Conservation (phyloP, 2,113 vertebrate genomes). For the Desmodus rotundus region DNA sequence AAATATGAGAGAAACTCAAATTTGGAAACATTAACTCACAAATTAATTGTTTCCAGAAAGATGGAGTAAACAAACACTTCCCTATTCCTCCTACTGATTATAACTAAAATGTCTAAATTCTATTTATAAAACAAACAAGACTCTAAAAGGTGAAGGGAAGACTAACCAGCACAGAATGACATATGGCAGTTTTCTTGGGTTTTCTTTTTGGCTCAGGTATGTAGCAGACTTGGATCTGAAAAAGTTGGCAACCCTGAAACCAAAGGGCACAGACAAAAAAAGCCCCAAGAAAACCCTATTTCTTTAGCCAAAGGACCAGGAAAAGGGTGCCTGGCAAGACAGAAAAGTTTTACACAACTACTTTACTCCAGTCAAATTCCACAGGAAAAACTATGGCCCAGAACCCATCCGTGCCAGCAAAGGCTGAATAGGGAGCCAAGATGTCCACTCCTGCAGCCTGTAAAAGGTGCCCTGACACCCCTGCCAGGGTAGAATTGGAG, state of each 20-base stretch:
- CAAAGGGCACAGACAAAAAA: not conserved
- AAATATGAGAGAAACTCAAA: not conserved
- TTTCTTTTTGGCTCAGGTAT: not conserved
- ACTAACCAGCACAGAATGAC: not conserved
- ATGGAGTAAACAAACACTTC: not conserved
- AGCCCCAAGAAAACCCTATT: not conserved
- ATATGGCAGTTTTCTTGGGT: not conserved
- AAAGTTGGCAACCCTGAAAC: not conserved
- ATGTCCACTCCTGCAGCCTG: not conserved
- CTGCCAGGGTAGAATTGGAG: not conserved
- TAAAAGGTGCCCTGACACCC: not conserved
- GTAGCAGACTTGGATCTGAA: not conserved
- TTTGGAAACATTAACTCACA: not conserved
- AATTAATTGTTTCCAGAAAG: not conserved
- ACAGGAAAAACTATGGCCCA: not conserved
- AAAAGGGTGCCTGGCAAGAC: not conserved
- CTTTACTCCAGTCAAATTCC: not conserved
- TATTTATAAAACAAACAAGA: not conserved
- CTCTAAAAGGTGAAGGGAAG: not conserved
- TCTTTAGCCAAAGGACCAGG: not conserved
- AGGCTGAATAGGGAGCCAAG: not conserved
- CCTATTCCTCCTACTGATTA: not conserved
- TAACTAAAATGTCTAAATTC: not conserved
- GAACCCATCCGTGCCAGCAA: not conserved
- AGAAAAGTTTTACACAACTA: not conserved